These are phyloP conservation scores for Ammodytes marinus DNA, from an alignment of 2,113 vertebrate genomes.

Conservation along the genomic window DNA sequence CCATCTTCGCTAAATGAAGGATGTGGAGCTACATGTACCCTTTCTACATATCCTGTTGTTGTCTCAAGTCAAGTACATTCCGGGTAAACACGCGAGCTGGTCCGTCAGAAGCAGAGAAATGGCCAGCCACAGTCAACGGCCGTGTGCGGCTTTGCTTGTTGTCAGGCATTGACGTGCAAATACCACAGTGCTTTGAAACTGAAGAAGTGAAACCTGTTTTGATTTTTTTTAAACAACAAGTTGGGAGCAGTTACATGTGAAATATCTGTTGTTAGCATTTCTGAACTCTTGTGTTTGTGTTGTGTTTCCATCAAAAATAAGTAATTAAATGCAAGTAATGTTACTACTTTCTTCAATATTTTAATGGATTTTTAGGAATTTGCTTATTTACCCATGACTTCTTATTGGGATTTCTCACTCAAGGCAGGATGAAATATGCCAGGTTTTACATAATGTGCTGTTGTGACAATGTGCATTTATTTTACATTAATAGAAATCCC, in stretches of 20 bases:
- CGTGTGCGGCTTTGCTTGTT: conserved; percentile 30
- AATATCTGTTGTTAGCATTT: not conserved
- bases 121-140: conserved; percentile 36
- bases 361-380: not conserved
- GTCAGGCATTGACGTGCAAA: not conserved
- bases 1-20: conserved; percentile 35
- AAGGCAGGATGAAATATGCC: not conserved
- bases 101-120: conserved; percentile 42
- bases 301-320: not conserved
- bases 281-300: not conserved
- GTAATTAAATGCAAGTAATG: no score
- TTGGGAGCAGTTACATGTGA: not conserved
- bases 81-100: conserved; percentile 42
- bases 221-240: not conserved
- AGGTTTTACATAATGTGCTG: not conserved
- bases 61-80: not conserved
- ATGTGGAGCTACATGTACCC: not conserved
- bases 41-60: conserved; percentile 62
- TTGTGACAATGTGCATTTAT: not conserved
- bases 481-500: not conserved
- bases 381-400: not conserved
- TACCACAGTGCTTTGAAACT: not conserved
- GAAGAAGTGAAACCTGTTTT: not conserved
- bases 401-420: not conserved
- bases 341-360: not conserved